Conservation (phyloP, 2,888 invertebrate species). For the Aricia artaxerxes region DNA sequence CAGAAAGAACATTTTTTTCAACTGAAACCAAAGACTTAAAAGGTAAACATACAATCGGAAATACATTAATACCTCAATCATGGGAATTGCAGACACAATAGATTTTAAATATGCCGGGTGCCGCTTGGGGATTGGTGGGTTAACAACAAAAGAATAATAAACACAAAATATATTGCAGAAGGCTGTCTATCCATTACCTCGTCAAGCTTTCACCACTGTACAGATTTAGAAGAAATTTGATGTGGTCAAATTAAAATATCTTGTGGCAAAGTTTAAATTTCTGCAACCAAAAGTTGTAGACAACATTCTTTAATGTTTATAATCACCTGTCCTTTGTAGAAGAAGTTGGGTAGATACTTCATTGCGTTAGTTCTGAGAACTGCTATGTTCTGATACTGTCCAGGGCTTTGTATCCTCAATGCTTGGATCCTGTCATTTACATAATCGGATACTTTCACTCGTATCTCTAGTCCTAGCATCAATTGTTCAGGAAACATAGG, state of each 20-base stretch:
- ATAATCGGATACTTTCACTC: conserved; percentile 99
- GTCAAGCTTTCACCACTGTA: too few relatives aligned
- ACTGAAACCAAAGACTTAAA: conserved; percentile 75
- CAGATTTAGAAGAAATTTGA: too few relatives aligned
- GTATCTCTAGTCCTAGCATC: conserved; percentile 97
- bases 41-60: neutral
- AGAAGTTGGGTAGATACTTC: conserved; percentile 99
- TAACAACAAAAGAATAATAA: conserved; percentile 14
- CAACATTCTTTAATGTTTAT: neutral
- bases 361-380: conserved; percentile 98
- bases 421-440: conserved; percentile 97
- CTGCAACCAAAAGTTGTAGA: too few relatives aligned
- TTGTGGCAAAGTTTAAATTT: too few relatives aligned
- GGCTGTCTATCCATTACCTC: too few relatives aligned
- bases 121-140: too few relatives aligned
- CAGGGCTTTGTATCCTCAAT: conserved; percentile 86
- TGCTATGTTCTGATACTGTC: conserved; percentile 94
- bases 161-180: too few relatives aligned
- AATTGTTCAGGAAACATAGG: conserved; percentile 93
- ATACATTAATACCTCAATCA: neutral
- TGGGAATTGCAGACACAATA: too few relatives aligned
- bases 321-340: conserved; percentile 92
- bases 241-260: too few relatives aligned
- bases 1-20: conserved; percentile 98
- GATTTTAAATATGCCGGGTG: too few relatives aligned